These are phyloP conservation scores for Peromyscus melanophrys DNA, from an alignment of 2,797 vertebrate genomes.

Conservation along the genomic window DNA sequence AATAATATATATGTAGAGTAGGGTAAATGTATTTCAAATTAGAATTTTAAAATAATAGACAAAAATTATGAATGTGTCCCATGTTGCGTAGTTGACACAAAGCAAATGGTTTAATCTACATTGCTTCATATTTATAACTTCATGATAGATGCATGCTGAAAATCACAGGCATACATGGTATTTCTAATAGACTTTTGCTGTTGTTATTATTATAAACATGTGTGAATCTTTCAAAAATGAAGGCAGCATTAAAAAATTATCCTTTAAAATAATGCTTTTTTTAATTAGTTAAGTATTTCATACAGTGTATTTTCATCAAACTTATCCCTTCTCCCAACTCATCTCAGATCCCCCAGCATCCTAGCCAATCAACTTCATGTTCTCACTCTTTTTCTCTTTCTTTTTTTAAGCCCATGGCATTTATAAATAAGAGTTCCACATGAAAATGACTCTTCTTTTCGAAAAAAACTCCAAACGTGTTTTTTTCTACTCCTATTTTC, in stretches of 20 bases:
- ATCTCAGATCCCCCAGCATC: no score
- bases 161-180: not conserved
- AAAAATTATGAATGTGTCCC: not conserved
- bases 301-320: not conserved
- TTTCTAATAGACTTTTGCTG: not conserved
- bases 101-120: not conserved
- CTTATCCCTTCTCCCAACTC: not conserved
- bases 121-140: not conserved
- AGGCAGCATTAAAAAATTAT: not conserved
- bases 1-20: not conserved
- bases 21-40: not conserved
- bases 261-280: not conserved
- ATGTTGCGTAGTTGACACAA: not conserved
- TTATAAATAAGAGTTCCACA: not conserved
- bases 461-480: not conserved
- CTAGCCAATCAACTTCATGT: not conserved
- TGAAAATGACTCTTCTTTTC: not conserved
- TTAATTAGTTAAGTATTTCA: not conserved
- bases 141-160: not conserved
- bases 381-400: not conserved
- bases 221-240: not conserved
- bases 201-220: not conserved
- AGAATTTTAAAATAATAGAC: not conserved
- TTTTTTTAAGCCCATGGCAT: not conserved
- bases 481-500: not conserved